Evolutionary conservation across 2,888 invertebrate genomes (phyloP), one percentile per base, ranked within the genome.

Genomic region (Myopa testacea): DNA sequence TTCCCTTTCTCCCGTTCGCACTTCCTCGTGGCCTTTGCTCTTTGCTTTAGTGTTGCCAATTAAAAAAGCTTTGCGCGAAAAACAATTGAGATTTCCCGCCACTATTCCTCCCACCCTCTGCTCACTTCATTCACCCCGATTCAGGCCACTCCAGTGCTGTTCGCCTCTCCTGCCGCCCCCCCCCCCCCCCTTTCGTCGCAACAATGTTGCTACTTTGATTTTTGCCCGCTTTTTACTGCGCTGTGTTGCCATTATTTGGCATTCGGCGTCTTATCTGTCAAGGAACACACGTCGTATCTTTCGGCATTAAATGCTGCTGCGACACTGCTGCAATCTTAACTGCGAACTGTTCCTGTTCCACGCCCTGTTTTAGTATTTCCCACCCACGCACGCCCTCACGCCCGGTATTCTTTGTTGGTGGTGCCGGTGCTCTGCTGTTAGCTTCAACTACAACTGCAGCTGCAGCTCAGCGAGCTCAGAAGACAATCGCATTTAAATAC

Each of bases 201-300:
- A 58, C 67, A 68, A 62, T 73, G 72, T 62, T 45, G 72, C 62
- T 14, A 34, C 26, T 34, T 4, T 72, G 69, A 69, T 69, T 69
- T 16, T 34, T 34, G 58, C 14, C 71, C 55, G 37, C 34, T 40
- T 50, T 60, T 60, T 40, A 10, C 38, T 26, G 19, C 75, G 58
- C 75, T 58, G 75, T 68, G 68, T 60, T 75, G 75, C 75, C 68
- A 75, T 75, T 60, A 68, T 78, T 65, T 75, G 76, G 72, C 77
- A 73, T 78, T 78, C 78, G 83, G 82, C 82, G 82, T 84, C 85
- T 86, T 86, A 86, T 86, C 85, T 86, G 83, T 82, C 83, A 85
- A 84, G 85, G 83, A 86, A 86, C 85, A 86, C 86, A 85, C 86
- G 85, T 84, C 80, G 79, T 80, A 80, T 81, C 81, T 80, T 80